Conservation (phyloP, 1,140 invertebrate genomes). For the Rhyacophila brunnea region DNA sequence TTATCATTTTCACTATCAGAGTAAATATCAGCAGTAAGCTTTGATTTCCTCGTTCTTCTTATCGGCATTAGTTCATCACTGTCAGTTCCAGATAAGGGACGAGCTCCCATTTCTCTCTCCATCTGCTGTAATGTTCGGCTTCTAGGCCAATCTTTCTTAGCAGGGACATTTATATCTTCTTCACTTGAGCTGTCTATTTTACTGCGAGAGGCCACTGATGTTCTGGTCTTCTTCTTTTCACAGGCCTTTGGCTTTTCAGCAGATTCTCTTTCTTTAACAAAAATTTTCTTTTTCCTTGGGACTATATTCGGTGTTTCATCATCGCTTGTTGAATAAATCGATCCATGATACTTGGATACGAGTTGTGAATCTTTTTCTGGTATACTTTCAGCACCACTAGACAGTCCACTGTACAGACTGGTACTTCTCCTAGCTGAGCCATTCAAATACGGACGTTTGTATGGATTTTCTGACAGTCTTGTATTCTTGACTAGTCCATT, state of each 20-base stretch:
- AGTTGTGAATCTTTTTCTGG: slow-evolving; percentile 43
- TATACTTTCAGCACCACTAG: slow-evolving; percentile 62
- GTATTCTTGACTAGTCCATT: slow-evolving; percentile 66
- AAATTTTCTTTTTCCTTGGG: slow-evolving; percentile 47
- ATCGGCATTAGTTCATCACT: slow-evolving; percentile 73
- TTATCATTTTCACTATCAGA: slow-evolving; percentile 66
- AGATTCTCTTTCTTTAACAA: slow-evolving; percentile 42
- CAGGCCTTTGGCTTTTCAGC: slow-evolving; percentile 45
- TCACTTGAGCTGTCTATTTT: slow-evolving; percentile 60
- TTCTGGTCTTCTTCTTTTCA: slow-evolving; percentile 50
- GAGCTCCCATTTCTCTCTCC: slow-evolving; percentile 65
- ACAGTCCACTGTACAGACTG: slow-evolving; percentile 65
- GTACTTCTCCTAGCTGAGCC: slow-evolving; percentile 65
- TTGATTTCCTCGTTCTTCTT: slow-evolving; percentile 49
- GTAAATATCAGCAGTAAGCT: slow-evolving; percentile 66
- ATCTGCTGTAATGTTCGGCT: slow-evolving; percentile 66
- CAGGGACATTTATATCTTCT: slow-evolving; percentile 53
- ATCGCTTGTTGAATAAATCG: slow-evolving; percentile 51
- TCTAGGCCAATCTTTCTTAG: slow-evolving; percentile 51
- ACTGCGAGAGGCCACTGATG: slow-evolving; percentile 44
- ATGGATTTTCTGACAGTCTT: slow-evolving; percentile 59
- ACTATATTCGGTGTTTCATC: slow-evolving; percentile 44
- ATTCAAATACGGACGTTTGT: slow-evolving; percentile 75
- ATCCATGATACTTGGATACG: slow-evolving; percentile 43
- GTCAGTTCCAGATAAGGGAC: slow-evolving; percentile 63